Conservation (phyloP, 2,797 vertebrate species). For the Artibeus jamaicensis region DNA sequence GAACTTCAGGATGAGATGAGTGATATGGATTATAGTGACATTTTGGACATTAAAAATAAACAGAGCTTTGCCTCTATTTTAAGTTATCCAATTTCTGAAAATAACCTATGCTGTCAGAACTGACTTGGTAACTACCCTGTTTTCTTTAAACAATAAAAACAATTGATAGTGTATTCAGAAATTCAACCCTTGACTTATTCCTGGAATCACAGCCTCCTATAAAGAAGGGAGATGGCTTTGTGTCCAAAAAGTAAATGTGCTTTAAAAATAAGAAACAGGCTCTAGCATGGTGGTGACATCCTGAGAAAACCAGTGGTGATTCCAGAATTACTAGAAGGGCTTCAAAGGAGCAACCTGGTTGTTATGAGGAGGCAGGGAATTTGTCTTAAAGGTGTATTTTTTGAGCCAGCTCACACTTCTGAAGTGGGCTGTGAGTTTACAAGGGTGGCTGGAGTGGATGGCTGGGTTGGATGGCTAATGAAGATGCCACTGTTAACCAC, state of each 20-base stretch:
- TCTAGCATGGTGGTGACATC: background rate
- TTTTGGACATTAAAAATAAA: conserved; percentile 21
- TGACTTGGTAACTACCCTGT: background rate
- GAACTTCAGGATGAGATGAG: background rate
- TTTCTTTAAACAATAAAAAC: conserved; percentile 9
- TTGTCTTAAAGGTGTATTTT: background rate
- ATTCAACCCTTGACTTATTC: background rate
- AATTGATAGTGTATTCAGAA: background rate
- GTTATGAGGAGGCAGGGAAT: background rate
- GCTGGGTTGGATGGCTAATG: background rate
- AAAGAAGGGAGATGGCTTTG: background rate
- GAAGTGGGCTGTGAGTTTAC: background rate
- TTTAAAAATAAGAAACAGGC: background rate
- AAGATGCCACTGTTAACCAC: background rate
- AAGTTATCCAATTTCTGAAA: conserved; percentile 36
- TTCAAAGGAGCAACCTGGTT: background rate
- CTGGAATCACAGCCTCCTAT: background rate
- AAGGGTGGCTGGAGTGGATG: background rate
- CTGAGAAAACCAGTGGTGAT: background rate
- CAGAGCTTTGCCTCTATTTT: background rate
- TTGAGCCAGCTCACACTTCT: background rate
- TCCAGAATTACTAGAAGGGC: background rate
- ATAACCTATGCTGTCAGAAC: background rate
- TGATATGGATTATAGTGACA: background rate
- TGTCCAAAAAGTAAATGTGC: background rate